Base-by-base conservation (phyloP, 1,140 invertebrate species). In the Agrypnia vestita region DNA sequence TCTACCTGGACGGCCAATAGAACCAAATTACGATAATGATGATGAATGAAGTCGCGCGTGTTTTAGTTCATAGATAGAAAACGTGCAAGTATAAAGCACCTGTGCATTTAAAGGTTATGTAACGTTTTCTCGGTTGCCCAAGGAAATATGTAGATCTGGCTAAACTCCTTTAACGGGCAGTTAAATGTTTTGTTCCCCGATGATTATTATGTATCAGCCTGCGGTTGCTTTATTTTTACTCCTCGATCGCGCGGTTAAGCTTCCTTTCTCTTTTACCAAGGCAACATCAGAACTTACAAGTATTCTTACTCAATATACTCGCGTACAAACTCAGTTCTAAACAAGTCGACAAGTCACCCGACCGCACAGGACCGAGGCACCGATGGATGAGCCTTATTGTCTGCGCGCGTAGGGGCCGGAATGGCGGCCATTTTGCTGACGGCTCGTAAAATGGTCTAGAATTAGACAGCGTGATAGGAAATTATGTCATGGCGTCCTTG, bases 401-500 rank as follows among this genome's bases (percentile, higher is more conserved):
- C 8, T 15, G 12, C 47, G 44, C 46, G 61, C 35, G 12, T 35
- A n/a, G 25, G 35, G 1, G 61, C 25, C 35, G n/a, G 55, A 59
- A 59, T 59, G 13, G 55, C 21, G 55, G 55, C 15, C 25, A 64
- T 64, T 64, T 64, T n/a, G 61, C n/a, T 6, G 25, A 12, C 10
- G 43, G 43, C 15, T 10, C 13, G 21, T 61, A 11, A 10, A 44
- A 25, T 61, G 46, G 62, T 76, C 59, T 62, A 51, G 59, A 76
- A 76, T 47, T 62, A 62, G 75, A 62, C 75, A n/a, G 75, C 61
- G 12, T 51, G 55, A 35, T 64, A 64, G 67, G 43, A 46, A 82
- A 82, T 82, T 79, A 64, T 82, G 80, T 77, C 80, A 79, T 53
- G n/a, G 72, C 76, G 80, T 82, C 80, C 80, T 82, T 82, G 80